Base-by-base conservation (phyloP, 2,888 invertebrate genomes). In the Epistrophe eligans region DNA sequence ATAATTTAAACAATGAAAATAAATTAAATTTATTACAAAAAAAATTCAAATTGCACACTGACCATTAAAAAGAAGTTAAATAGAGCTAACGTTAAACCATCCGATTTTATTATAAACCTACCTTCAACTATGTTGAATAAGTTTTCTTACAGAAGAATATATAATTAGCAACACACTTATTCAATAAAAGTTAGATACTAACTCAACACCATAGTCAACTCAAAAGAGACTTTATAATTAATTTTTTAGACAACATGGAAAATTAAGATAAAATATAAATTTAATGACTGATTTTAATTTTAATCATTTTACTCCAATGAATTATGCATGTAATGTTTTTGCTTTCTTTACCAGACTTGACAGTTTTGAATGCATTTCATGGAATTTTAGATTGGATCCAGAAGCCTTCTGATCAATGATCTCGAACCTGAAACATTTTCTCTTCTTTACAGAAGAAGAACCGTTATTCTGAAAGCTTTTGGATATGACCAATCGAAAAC, bases 61-160 rank as follows among this genome's bases (percentile, higher is more conserved):
- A 88, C 84, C 83, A 89, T 79, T 88, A 87, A 88, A 80, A 77
- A 57, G 80, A 73, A 67, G 13, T 76, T 60, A 60, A 71, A 52
- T 72, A 79, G 2, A n/a, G 45, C 45, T 43, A 66, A 74, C 85
- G 48, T 2, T 43, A 17, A n/a, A 62, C 38, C 66, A 70, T 60
- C 79, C 58, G 45, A 77, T 62, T 62, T 62, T 40, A 40, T 0
- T 24, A 43, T 9, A 45, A 28, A 45, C 32, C 32, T 32, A 32
- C 28, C 10, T 11, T n/a, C n/a, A 28, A n/a, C 15, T 15, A 8
- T n/a, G 43, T 74, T 70, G 9, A 73, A 52, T 70, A 70, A 13
- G 67, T n/a, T 40, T 45, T 43, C 48, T 17, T 35, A 38, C 19
- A 15, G 15, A 45, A 50, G 17, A 50, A 40, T 5, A 32, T 50